phyloP scores from a whole-genome alignment of 1,140 invertebrate genomes.

The Mamestra configurata region DNA sequence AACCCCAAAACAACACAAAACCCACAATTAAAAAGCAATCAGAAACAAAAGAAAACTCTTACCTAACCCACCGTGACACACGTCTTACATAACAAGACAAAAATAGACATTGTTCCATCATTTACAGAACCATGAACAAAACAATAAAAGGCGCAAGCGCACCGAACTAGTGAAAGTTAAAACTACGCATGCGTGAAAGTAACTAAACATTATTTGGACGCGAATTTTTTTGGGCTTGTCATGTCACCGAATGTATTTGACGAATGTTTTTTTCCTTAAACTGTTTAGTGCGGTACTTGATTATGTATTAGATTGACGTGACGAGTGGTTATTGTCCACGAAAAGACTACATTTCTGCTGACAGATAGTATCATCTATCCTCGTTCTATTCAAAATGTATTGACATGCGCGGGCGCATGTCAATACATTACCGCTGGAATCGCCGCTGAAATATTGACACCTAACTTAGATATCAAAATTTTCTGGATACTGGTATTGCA shows the following conservation, averaged over 20 bases:
- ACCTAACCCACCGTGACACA: background rate
- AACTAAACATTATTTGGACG: slow-evolving; percentile 40
- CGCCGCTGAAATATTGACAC: too few species aligned
- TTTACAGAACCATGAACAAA: slow-evolving; percentile 51
- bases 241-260: background rate
- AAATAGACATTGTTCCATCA: slow-evolving; percentile 32
- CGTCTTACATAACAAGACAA: slow-evolving; percentile 37
- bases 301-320: background rate
- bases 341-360: too few species aligned
- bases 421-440: too few species aligned
- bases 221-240: slow-evolving; percentile 1
- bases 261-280: background rate
- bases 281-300: background rate
- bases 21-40: background rate
- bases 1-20: background rate
- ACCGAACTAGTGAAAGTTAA: slow-evolving; percentile 65
- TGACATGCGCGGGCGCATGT: too few species aligned
- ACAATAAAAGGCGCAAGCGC: slow-evolving; percentile 50
- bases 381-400: too few species aligned
- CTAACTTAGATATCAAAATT: too few species aligned
- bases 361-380: too few species aligned
- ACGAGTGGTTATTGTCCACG: too few species aligned
- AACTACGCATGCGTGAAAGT: slow-evolving; percentile 62
- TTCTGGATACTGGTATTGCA: too few species aligned
- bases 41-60: background rate